Base-by-base conservation (phyloP, 2,113 vertebrate species). In the Ptilonorhynchus violaceus region DNA sequence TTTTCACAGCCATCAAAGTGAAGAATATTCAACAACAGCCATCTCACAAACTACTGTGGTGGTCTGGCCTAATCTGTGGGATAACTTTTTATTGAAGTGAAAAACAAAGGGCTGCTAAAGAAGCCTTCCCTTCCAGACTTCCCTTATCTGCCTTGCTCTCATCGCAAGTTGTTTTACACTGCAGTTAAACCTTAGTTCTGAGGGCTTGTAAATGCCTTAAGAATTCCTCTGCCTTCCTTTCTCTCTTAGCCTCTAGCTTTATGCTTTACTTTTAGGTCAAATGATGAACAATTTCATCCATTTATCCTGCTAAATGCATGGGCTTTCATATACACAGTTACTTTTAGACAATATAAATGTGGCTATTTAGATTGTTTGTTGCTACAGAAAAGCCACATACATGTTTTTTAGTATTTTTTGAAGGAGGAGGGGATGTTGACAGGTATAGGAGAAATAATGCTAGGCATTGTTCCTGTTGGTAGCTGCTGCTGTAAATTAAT, bases 401-500 rank as follows among this genome's bases (percentile, higher is more conserved):
- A 14, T 13, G 8, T 13, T 37, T 74, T 69, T 0, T 41, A 9
- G 9, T 4, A 19, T 59, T 66, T 58, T 81, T 55, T 25, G 2
- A 8, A 21, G 3, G 4, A 2, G 7, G 5, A 39, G 37, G 0
- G 1, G 0, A 39, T 47, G 4, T 22, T 84, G 28, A n/a, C 13
- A 69, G 30, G 2, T 41, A 4, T 37, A 19, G 55, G 7, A 80
- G 13, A 93, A 80, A 68, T 52, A 91, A 31, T 17, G 24, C 19
- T 60, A 64, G 10, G 7, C 5, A 35, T 52, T 91, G 13, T 41
- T 91, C n/a, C 53, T 69, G 10, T 9, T 37, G 20, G 15, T 80
- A 56, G 31, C 13, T 80, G 24, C 30, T 88, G 24, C 19, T 83
- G 30, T 33, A 82, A 88, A 37, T 39, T 4, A 72, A 27, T 46